A percentile compares a stretch with the other conserved stretches of the same genome.
Evolutionary conservation across 2,888 invertebrate species (phyloP).

Genomic region (Lochmaea crataegi): DNA sequence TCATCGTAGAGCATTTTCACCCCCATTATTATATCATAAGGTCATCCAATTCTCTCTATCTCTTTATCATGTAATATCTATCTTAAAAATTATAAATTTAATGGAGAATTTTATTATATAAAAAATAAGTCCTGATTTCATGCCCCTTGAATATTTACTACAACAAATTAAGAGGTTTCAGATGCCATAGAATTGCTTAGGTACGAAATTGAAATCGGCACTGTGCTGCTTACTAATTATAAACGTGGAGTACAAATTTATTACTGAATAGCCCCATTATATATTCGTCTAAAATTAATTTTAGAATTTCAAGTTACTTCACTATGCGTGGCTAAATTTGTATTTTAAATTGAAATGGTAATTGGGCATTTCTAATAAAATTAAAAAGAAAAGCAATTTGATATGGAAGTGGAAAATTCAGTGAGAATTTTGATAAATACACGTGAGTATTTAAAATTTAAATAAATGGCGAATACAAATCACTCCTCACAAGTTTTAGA

Average conservation of each 20-base stretch:
- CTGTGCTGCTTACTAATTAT: constrained; percentile 1
- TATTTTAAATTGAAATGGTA: no score
- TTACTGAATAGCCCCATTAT: neutral
- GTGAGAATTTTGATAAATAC: no score
- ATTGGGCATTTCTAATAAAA: no score
- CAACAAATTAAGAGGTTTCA: neutral
- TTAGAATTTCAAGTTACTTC: no score
- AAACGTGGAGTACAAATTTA: neutral
- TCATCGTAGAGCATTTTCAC: constrained; percentile 50
- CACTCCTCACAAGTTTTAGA: no score
- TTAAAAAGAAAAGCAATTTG: no score
- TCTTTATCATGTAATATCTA: constrained; percentile 26
- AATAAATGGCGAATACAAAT: no score
- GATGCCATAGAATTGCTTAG: neutral
- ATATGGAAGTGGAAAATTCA: no score
- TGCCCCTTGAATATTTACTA: neutral
- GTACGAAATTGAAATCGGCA: neutral
- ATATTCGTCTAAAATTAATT: neutral
- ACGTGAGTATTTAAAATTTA: no score
- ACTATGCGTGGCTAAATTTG: no score
- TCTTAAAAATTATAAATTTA: constrained; percentile 14
- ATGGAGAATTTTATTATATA: constrained; percentile 24
- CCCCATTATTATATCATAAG: constrained; percentile 29
- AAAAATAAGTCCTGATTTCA: neutral
- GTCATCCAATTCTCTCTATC: constrained; percentile 4